Evolutionary conservation across 2,113 vertebrate species (phyloP).

Genomic region (Tachysurus vachellii): DNA sequence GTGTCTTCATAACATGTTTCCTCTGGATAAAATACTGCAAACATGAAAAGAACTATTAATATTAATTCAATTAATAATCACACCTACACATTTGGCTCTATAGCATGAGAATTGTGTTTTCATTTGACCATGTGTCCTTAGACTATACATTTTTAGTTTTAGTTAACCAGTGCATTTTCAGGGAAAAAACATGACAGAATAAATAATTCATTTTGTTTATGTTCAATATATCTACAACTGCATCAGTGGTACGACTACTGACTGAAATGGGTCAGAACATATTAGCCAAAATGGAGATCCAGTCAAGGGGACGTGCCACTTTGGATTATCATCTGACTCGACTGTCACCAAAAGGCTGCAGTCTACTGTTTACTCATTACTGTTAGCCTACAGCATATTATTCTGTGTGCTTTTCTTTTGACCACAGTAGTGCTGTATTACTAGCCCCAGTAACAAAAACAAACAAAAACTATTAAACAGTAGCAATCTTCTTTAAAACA

Average conservation of each 20-base stretch:
- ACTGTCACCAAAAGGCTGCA: no score
- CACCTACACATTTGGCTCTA: not conserved
- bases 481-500: not conserved
- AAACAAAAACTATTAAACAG: not conserved
- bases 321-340: no score
- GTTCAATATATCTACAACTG: not conserved
- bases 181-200: not conserved
- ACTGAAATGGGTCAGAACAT: not conserved
- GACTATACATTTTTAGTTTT: not conserved
- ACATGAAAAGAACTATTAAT: not conserved
- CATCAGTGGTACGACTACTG: not conserved
- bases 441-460: not conserved
- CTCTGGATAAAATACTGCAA: not conserved
- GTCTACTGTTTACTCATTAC: no score
- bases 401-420: not conserved
- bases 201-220: slow-evolving; percentile 34
- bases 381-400: not conserved
- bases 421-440: not conserved
- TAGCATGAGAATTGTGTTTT: not conserved
- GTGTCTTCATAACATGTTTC: not conserved
- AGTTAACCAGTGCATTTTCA: not conserved
- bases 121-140: not conserved
- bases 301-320: not conserved
- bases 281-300: not conserved
- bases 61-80: not conserved